phyloP scores from a whole-genome alignment of 2,888 invertebrate species.

The Caenorhabditis afra region DNA sequence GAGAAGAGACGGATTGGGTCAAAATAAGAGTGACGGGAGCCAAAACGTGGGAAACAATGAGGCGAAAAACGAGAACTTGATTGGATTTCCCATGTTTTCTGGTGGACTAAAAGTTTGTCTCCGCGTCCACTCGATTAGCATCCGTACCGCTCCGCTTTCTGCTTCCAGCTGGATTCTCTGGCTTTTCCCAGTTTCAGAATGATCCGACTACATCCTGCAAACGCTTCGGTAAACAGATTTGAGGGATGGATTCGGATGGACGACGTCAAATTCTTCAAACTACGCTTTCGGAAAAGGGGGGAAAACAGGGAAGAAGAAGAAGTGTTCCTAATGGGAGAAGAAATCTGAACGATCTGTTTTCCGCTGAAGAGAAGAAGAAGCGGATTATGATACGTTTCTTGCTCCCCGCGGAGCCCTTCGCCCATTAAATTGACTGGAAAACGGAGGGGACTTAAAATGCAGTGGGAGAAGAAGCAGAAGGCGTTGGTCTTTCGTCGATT shows the following conservation, averaged over 20 bases:
- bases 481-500: neutral
- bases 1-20: neutral
- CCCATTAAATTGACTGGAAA: no score
- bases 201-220: no score
- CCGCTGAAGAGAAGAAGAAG: no score
- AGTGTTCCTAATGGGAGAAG: neutral
- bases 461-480: slow-evolving; percentile 1
- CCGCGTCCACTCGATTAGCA: neutral
- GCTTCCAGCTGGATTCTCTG: no score
- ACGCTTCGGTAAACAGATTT: no score
- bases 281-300: no score
- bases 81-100: slow-evolving; percentile 21
- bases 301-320: neutral
- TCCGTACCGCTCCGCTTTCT: no score
- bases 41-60: slow-evolving; percentile 12
- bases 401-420: no score
- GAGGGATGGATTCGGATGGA: no score
- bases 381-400: no score
- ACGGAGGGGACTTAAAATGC: neutral
- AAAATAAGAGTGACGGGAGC: slow-evolving; percentile 10
- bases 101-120: neutral
- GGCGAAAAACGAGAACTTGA: slow-evolving; percentile 2
- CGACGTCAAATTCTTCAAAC: no score
- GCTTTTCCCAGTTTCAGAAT: no score
- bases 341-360: slow-evolving; percentile 9